Evolutionary conservation across 2,797 vertebrate species (phyloP).

Genomic region (Vipera latastei): DNA sequence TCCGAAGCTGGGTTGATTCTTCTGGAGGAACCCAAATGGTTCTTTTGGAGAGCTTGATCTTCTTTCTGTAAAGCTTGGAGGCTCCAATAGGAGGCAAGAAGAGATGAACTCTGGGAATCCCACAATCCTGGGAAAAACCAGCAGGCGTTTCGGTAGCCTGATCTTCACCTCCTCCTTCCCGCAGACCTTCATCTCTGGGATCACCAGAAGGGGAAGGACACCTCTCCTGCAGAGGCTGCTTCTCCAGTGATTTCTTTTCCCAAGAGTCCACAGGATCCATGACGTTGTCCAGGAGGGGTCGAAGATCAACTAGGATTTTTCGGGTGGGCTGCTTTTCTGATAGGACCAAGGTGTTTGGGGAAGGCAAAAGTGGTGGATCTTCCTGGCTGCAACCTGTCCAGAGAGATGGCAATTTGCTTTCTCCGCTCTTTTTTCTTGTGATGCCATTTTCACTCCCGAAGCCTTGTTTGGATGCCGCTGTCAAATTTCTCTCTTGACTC

Average conservation of each 20-base stretch:
- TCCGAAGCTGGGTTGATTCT: background rate
- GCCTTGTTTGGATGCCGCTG: background rate
- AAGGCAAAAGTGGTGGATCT: background rate
- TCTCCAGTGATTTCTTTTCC: background rate
- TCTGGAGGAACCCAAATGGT: rapidly evolving
- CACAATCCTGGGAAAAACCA: too few relatives aligned
- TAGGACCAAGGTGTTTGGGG: too few relatives aligned
- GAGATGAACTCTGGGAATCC: rapidly evolving
- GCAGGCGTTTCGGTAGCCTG: rapidly evolving
- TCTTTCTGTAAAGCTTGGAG: background rate
- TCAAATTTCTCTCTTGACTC: background rate
- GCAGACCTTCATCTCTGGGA: too few relatives aligned
- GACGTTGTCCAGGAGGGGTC: slow-evolving; percentile 58
- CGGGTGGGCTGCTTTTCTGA: background rate
- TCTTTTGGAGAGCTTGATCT: background rate
- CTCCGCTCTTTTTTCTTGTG: background rate
- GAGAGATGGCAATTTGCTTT: too few relatives aligned
- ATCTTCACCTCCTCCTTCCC: background rate
- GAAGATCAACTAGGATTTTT: slow-evolving; percentile 65
- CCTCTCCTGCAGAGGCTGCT: background rate
- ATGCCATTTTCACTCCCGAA: background rate
- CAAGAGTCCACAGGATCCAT: slow-evolving; percentile 43
- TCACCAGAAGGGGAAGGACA: background rate
- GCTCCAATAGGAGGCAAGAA: background rate
- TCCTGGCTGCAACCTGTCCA: background rate